Evolutionary conservation across 2,888 invertebrate species (phyloP), one percentile per base, ranked within the genome.

Genomic region (Drosophila sordidula): DNA sequence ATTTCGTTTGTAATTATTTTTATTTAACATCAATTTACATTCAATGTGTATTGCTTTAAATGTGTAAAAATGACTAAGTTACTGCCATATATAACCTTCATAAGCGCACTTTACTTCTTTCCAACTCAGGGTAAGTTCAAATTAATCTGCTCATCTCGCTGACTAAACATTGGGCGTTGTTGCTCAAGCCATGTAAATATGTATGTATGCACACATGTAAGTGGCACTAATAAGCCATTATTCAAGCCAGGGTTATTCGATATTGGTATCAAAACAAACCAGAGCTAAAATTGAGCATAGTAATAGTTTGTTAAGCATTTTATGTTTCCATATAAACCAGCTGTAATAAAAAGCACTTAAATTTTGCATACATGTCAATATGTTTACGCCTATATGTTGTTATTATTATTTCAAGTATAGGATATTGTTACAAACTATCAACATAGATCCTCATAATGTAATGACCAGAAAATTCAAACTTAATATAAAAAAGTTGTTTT

Each of bases 101-200:
- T 77, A 55, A 64, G 70, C 65, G 50, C 77, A 56, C n/a, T 86
- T 44, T 64, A 56, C 38, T 47, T 64, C 5, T 57, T 46, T 47
- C 41, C 66, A 38, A 59, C 44, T 6, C 16, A 70, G 39, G 87
- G 81, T 82, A 51, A 67, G 87, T 62, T 18, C 6, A 41, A 38
- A 12, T 39, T 26, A 4, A 6, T 39, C 14, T 34, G 55, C 38
- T 25, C 44, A 55, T 16, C 39, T 59, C 29, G 74, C 75, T 77
- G 78, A 73, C 73, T 75, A 73, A 73, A 78, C 75, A 68, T 75
- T 56, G 79, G 79, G 80, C 75, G 75, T 75, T 75, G 75, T 69
- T 75, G 56, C 55, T 42, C 26, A n/a, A 18, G 34, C 3, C 59
- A 38, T 49, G 41, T 67, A 32, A 63, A 54, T 22, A 32, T 36